Evolutionary conservation across 2,888 invertebrate genomes (phyloP), one percentile per base, ranked within the genome.

Genomic region (Calameuta pallipes): DNA sequence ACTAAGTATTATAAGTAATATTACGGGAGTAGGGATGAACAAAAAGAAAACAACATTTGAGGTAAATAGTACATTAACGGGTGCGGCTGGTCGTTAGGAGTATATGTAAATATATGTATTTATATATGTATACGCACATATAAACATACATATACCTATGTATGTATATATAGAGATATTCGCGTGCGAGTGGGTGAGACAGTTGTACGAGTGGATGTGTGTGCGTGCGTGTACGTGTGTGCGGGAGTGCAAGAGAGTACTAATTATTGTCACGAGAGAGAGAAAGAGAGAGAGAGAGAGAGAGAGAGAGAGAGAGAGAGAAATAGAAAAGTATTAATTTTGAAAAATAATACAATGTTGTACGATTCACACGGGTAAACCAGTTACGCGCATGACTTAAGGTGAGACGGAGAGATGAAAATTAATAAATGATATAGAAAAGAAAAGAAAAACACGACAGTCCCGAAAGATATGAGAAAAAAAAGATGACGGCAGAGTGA

Each of bases 1-100:
- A 88, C 83, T 83, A 81, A 85, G 83, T 85, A 85, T 81, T 71
- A 71, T 71, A 71, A 71, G 71, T 71, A 71, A 71, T 71, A 71
- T 71, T 71, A 71, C 31, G 31, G 37, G 76, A 41, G 69, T 68
- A 76, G 31, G 69, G 37, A 56, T 34, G 79, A 34, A 37, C 35
- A 74, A 74, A 77, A 41, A 71, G 71, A 71, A 78, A 33, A 33
- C 31, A 71, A 34, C 71, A 34, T 71, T 31, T 34, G 71, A 71
- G 71, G 33, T 31, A 56, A 56, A 56, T 56, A 56, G 56, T 56
- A 56, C 56, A 56, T 56, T 56, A 56, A 56, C 56, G 15, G 15
- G 71, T 33, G 31, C 71, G 33, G 33, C 34, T 71, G 13, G 71
- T 71, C 56, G 31, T 71, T 33, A 71, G 31, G 71, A 71, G 71